Conservation (phyloP, 2,113 vertebrate species). For the Ailuropoda melanoleuca region DNA sequence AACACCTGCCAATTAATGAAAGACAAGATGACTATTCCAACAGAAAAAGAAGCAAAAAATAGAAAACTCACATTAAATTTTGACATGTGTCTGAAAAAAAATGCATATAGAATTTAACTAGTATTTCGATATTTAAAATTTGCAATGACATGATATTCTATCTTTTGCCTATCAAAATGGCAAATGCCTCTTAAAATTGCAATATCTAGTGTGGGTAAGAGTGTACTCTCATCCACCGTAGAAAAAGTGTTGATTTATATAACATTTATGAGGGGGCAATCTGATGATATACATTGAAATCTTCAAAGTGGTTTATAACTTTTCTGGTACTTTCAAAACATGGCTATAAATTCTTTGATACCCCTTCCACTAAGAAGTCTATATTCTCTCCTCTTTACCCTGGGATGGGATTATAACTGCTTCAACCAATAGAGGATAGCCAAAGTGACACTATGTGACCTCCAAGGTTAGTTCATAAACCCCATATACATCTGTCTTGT, state of each 20-base stretch:
- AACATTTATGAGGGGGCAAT: neutral
- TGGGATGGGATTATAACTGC: rapidly evolving
- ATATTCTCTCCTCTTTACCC: neutral
- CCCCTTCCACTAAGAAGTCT: neutral
- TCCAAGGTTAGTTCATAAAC: neutral
- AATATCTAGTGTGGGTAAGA: neutral
- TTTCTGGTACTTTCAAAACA: neutral
- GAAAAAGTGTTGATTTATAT: neutral
- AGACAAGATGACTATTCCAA: neutral
- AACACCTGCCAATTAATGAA: neutral
- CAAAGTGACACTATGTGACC: neutral
- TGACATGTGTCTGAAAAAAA: constrained; percentile 18
- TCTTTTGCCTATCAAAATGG: neutral
- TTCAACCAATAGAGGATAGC: neutral
- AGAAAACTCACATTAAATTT: constrained; percentile 20
- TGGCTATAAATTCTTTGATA: neutral
- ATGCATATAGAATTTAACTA: neutral
- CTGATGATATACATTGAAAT: constrained; percentile 19
- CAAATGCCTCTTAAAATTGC: neutral
- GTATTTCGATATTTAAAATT: neutral
- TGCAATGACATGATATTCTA: neutral
- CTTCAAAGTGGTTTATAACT: neutral
- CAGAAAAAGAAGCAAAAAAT: constrained; percentile 12
- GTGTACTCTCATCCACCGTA: neutral
- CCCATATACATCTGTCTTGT: neutral